Percentiles rank a stretch among this genome's conserved stretches.
Conservation (phyloP, 2,797 vertebrate species). For the Coendou prehensilis region DNA sequence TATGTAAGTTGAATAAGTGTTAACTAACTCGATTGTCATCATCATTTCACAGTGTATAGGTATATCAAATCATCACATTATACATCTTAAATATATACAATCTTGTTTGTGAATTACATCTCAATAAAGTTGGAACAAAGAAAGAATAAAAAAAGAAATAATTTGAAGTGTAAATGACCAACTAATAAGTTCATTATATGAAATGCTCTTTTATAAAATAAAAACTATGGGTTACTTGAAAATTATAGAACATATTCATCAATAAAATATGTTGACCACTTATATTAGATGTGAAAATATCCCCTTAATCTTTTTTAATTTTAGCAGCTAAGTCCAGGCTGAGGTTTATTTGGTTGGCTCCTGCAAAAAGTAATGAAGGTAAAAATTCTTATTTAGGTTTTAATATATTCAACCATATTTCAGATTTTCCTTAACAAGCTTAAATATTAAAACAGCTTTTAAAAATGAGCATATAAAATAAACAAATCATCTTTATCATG, state of each 20-base stretch:
- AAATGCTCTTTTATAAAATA: constrained; percentile 50
- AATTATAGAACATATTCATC: constrained; percentile 32
- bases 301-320: constrained; percentile 85
- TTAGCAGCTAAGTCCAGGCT: constrained; percentile 87
- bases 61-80: constrained; percentile 10
- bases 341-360: constrained; percentile 84
- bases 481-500: constrained; percentile 79
- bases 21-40: constrained; percentile 24
- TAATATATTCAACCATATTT: constrained; percentile 83
- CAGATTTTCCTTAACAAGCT: constrained; percentile 83
- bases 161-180: constrained; percentile 45
- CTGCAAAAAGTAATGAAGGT: constrained; percentile 88
- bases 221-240: constrained; percentile 30
- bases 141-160: constrained; percentile 25
- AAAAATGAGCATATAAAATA: constrained; percentile 83
- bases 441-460: constrained; percentile 84
- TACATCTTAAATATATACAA: background rate
- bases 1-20: background rate
- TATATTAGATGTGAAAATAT: constrained; percentile 87
- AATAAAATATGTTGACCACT: constrained; percentile 78
- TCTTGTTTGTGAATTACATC: constrained; percentile 22
- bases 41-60: background rate
- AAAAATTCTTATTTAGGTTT: constrained; percentile 88
- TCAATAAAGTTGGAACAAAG: constrained; percentile 1
- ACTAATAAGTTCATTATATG: constrained; percentile 34